Base-by-base conservation (phyloP, 2,888 invertebrate genomes). In the Eulithis prunata region DNA sequence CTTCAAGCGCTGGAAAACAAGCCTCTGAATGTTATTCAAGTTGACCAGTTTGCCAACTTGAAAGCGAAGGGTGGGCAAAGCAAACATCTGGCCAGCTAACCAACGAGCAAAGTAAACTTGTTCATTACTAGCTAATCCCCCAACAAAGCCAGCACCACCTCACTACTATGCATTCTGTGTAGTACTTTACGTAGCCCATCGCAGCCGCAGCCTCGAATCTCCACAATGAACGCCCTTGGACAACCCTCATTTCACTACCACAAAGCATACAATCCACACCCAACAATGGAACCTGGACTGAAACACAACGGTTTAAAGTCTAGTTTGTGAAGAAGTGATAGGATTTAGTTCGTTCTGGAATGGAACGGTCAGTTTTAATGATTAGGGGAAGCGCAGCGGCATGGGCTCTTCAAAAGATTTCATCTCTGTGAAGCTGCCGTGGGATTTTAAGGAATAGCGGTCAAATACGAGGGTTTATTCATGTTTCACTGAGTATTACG, bases 171-270 rank as follows among this genome's bases (percentile, higher is more conserved):
- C 55, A 64, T 51, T 70, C 59, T 59, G 55, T 57, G 56, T 32
- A 21, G 41, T 46, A 60, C 59, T 63, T 53, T 47, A 63, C 57
- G 53, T 53, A 55, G 72, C 67, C 68, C 57, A 62, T 66, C 59
- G 69, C 71, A 75, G 74, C 75, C 74, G 66, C 73, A 71, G 76
- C 82, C 85, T 66, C 70, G 86, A 84, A 81, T 85, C 82, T 81
- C 76, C 78, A 90, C 89, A 91, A 90, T 87, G 79, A 74, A 71
- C 81, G 91, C 79, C 91, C 91, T 91, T 92, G 91, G 86, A 74
- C 83, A 83, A 81, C 90, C 91, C 91, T 79, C 75, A 70, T 58
- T 74, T 75, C 76, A 76, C 78, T 74, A 73, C 68, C 57, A 71
- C 70, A 68, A 70, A 69, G 65, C 61, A 71, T 70, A 68, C 62